Base-by-base conservation (phyloP, 1,140 invertebrate species). In the Mycetomoellerius zeteki region DNA sequence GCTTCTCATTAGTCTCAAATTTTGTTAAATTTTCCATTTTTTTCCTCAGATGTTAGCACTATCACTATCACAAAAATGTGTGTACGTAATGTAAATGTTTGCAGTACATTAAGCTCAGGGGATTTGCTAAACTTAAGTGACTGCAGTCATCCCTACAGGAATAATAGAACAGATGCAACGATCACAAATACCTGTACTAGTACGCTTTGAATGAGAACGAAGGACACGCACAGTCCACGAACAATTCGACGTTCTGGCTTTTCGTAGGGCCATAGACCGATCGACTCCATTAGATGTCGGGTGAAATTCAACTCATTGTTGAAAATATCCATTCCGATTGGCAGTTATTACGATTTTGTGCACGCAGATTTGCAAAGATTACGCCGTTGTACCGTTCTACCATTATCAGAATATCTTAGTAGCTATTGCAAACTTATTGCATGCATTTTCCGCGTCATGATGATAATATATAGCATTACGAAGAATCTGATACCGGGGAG, bases 261-360 rank as follows among this genome's bases (percentile, higher is more conserved):
- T 37, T 67, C 14, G n/a, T 67, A 86, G n/a, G 84, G 75, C 75
- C 84, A 86, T 2, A 86, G 50, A n/a, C 84, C 75, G n/a, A 76
- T 52, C 19, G 21, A 67, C 62, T 47, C 33, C 64, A 86, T 50
- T 30, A 80, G n/a, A 33, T 80, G n/a, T 16, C 75, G 75, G 14
- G 14, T 69, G 0, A 86, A 16, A n/a, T 80, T n/a, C n/a, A 69
- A 86, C 14, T 69, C 75, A 12, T 64, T 78, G 71, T 86, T 14
- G 24, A 86, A 80, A 24, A 80, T 47, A 69, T 71, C 65, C 85
- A 71, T 86, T 47, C 3, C 75, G 64, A 67, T 50, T 33, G 54
- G 0, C 4, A 8, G 6, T 24, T 21, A 54, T 27, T 19, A 37
- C 56, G 54, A 75, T 60, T 86, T 54, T 69, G 24, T 43, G 64